Evolutionary conservation across 2,113 vertebrate genomes (phyloP), one percentile per base, ranked within the genome.

Genomic region (Pachypanchax playfairii): DNA sequence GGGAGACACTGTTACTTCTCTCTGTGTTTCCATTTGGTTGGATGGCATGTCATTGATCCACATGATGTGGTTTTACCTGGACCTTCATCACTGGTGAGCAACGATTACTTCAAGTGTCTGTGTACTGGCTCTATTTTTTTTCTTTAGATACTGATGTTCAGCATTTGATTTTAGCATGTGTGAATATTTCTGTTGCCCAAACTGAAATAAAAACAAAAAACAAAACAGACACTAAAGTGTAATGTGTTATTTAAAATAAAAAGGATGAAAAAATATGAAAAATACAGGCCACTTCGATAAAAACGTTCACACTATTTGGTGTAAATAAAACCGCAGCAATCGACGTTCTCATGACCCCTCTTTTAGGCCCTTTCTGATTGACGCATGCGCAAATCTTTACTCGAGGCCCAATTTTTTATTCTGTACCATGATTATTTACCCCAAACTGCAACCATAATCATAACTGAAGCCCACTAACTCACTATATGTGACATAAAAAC

Each of bases 161-260:
- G 48, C 20, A 15, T 84, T 86, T 79, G 8, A 13, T 54, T 78
- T 74, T 47, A 70, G 65, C 67, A 65, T 28, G 56, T 79, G 41
- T 80, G 82, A 77, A 65, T 83, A 77, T 85, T 88, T 80, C 79
- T 58, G 77, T 79, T 80, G 75, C 58, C 39, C 42, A 52, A 65
- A 88, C 68, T 74, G 57, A 86, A 90, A 86, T 84, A 87, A 88
- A n/a, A n/a, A n/a, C n/a, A n/a, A n/a, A n/a, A n/a, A 91, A 50
- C 1, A 25, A 51, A 18, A 65, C 26, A 12, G n/a, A 33, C 10
- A 24, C 1, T 9, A 2, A 29, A 18, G 21, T 68, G 25, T 58
- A 20, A 18, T 46, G 15, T 66, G 5, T 38, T 33, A 11, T 6
- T 39, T 46, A 21, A 3, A 52, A 44, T 5, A 24, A 0, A 20